Evolutionary conservation across 2,797 vertebrate species (phyloP).

Genomic region (Taenioides sp.): DNA sequence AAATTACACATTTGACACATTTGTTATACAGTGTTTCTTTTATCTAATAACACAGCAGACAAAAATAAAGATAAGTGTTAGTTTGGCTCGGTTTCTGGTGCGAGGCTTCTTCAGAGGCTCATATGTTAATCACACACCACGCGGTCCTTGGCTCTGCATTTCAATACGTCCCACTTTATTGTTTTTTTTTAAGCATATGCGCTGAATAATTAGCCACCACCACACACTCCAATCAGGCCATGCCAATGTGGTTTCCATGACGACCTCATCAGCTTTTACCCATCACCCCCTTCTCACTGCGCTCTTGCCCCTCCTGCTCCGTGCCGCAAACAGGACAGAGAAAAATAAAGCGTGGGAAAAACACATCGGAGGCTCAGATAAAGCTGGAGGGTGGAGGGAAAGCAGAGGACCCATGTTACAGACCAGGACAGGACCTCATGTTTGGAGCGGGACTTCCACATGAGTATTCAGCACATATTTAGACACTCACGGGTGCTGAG

Average conservation of each 20-base stretch:
- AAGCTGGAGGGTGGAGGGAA: slow-evolving; percentile 48
- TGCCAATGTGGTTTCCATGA: slow-evolving; percentile 75
- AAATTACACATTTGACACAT: background rate
- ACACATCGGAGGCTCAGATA: slow-evolving; percentile 65
- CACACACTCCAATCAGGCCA: slow-evolving; percentile 75
- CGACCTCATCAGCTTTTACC: slow-evolving; percentile 64
- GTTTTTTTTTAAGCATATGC: slow-evolving; percentile 76
- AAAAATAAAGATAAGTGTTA: background rate
- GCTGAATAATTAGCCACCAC: slow-evolving; percentile 77
- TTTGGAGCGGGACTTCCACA: slow-evolving; percentile 55
- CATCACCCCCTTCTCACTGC: background rate
- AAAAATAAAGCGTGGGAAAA: slow-evolving; percentile 78
- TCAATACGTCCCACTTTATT: slow-evolving; percentile 78
- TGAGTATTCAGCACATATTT: slow-evolving; percentile 40
- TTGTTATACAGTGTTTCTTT: background rate
- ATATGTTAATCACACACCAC: slow-evolving; percentile 67
- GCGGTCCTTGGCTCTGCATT: slow-evolving; percentile 68
- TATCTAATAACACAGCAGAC: background rate
- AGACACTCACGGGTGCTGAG: slow-evolving; percentile 34
- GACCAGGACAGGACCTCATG: slow-evolving; percentile 61
- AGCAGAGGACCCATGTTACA: slow-evolving; percentile 30
- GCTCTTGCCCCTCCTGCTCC: slow-evolving; percentile 37
- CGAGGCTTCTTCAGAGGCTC: slow-evolving; percentile 47
- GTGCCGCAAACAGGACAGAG: slow-evolving; percentile 68
- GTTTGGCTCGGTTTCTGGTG: slow-evolving; percentile 12